Conservation (phyloP, 2,113 vertebrate genomes). For the Marmota flaviventris region DNA sequence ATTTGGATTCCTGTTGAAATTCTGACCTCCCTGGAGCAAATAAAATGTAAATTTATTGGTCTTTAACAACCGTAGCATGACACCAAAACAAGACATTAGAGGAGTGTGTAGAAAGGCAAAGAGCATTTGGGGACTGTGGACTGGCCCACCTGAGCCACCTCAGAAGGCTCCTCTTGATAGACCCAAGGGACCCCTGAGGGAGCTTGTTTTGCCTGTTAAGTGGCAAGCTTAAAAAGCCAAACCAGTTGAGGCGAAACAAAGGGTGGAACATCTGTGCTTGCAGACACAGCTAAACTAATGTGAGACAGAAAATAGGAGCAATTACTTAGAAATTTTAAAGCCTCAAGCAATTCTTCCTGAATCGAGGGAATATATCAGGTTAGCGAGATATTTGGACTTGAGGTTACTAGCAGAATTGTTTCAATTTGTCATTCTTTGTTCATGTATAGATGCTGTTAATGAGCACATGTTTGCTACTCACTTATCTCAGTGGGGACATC, state of each 20-base stretch:
- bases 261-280: constrained; percentile 56
- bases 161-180: not conserved
- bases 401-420: constrained; percentile 39
- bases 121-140: not conserved
- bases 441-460: constrained; percentile 28
- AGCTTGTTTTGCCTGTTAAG: not conserved
- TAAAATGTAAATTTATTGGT: not conserved
- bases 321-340: constrained; percentile 59
- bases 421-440: constrained; percentile 62
- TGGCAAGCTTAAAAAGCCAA: constrained; percentile 36
- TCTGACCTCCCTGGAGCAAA: not conserved
- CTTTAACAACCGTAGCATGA: not conserved
- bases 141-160: not conserved
- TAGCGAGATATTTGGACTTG: constrained; percentile 12
- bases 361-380: constrained; percentile 43
- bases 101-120: not conserved
- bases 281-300: constrained; percentile 54
- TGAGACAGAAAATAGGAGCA: constrained; percentile 40
- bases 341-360: constrained; percentile 62
- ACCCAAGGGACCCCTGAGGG: not conserved
- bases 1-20: not conserved
- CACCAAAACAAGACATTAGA: not conserved
- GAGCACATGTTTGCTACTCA: constrained; percentile 42
- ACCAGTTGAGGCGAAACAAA: constrained; percentile 59
- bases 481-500: constrained; percentile 63